Evolutionary conservation across 2,113 vertebrate genomes (phyloP).

Genomic region (Kryptolebias marmoratus): DNA sequence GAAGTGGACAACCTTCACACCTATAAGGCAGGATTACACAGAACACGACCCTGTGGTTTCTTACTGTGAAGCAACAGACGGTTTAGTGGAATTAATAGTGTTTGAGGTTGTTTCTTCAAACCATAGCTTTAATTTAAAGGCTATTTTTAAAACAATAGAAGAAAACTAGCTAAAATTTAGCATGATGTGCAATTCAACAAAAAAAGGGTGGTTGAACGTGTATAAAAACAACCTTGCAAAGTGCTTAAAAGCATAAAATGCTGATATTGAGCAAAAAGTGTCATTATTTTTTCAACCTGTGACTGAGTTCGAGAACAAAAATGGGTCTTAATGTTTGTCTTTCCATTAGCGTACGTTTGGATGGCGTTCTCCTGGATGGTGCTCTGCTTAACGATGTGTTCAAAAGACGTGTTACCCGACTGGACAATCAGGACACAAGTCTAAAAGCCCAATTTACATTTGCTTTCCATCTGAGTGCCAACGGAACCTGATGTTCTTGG

Average conservation of each 20-base stretch:
- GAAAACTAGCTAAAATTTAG: neutral
- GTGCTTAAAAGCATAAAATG: conserved; percentile 6
- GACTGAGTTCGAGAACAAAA: conserved; percentile 20
- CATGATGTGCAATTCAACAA: neutral
- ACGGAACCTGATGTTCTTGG: conserved; percentile 57
- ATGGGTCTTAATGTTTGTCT: conserved; percentile 18
- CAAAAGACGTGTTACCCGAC: conserved; percentile 37
- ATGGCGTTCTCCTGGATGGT: conserved; percentile 31
- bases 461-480: conserved; percentile 75
- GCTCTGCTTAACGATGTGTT: conserved; percentile 61
- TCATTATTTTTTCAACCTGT: conserved; percentile 29
- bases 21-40: conserved; percentile 26
- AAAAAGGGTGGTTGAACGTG: neutral
- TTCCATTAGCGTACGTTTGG: conserved; percentile 37
- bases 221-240: conserved; percentile 1
- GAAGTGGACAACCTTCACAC: conserved; percentile 37
- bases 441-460: conserved; percentile 82
- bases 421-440: conserved; percentile 54
- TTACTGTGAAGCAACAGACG: conserved; percentile 46
- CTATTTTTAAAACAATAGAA: neutral
- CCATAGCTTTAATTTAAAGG: neutral
- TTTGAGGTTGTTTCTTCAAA: conserved; percentile 7
- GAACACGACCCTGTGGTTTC: neutral
- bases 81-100: conserved; percentile 5
- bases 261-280: conserved; percentile 9